Conservation (phyloP, 2,113 vertebrate genomes). For the Anser brachyrhynchus region DNA sequence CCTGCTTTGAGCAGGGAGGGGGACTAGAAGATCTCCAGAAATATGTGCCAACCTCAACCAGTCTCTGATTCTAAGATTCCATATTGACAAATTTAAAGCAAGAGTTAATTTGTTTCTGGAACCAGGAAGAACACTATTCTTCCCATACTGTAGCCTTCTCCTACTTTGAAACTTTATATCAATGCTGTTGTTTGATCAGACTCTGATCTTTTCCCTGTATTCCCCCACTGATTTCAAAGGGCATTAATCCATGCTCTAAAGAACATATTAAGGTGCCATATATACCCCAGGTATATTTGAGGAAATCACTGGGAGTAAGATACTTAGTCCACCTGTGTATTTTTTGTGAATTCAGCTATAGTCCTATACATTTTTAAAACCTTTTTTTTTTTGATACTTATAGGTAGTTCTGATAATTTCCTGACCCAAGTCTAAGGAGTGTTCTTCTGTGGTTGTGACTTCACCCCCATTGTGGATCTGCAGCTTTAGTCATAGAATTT, state of each 20-base stretch:
- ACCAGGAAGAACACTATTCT: neutral
- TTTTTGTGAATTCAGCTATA: neutral
- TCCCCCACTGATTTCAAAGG: neutral
- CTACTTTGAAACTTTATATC: neutral
- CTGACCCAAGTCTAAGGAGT: neutral
- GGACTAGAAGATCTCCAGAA: neutral
- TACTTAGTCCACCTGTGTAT: neutral
- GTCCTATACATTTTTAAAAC: neutral
- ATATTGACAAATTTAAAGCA: neutral
- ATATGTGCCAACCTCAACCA: neutral
- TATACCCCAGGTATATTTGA: neutral
- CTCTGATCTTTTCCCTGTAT: neutral
- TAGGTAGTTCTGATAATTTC: neutral
- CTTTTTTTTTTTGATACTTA: neutral
- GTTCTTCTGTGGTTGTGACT: neutral
- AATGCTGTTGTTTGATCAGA: neutral
- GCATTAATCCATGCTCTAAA: neutral
- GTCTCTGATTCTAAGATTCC: neutral
- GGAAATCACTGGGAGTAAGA: neutral
- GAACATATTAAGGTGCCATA: neutral
- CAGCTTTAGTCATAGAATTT: neutral
- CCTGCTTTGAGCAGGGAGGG: neutral
- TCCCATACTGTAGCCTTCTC: neutral
- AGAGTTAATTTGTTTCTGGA: neutral
- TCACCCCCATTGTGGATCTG: neutral